Evolutionary conservation across 2,113 vertebrate genomes (phyloP), one percentile per base, ranked within the genome.

Genomic region (rat (Rattus norvegicus)): DNA sequence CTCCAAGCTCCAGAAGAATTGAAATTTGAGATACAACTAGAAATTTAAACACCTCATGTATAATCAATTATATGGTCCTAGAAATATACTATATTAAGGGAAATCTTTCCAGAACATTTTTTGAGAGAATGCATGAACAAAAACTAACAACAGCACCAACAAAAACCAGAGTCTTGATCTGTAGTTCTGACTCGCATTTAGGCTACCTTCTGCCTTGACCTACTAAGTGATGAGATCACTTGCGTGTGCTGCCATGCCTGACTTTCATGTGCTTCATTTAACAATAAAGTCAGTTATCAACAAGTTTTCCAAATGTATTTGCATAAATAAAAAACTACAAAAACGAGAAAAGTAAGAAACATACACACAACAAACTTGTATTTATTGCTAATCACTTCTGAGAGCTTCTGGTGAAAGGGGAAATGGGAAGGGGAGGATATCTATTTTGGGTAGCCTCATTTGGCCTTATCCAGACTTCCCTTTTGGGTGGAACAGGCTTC

Each of bases 261-360:
- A 8, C 19, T 59, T 59, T 73, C 24, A 77, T 47, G 0, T 0
- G 65, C 59, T 93, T 93, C 30, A 52, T 77, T 90, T 76, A 95
- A 77, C 26, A 76, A 89, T 10, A 61, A 85, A 83, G 92, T 94
- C 28, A 76, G 33, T 86, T 88, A 19, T 90, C 87, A 84, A 73
- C 39, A 95, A 14, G 90, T 19, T 96, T 92, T 90, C 3, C 10
- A 91, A 49, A 63, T 59, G 4, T 33, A 33, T 39, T 26, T 72
- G 17, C 33, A 11, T 84, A 39, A 72, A 47, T 20, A 17, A 73
- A 52, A 43, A 30, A 2, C 26, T 26, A 39, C 56, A 61, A 63
- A 84, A 28, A 28, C 10, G 11, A 43, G 28, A 79, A 28, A 84
- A 43, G 13, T 20, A 86, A 33, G 28, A 33, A 65, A 33, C 28